phyloP scores from a whole-genome alignment of 2,888 invertebrate genomes.

The Polymixis lichenea region DNA sequence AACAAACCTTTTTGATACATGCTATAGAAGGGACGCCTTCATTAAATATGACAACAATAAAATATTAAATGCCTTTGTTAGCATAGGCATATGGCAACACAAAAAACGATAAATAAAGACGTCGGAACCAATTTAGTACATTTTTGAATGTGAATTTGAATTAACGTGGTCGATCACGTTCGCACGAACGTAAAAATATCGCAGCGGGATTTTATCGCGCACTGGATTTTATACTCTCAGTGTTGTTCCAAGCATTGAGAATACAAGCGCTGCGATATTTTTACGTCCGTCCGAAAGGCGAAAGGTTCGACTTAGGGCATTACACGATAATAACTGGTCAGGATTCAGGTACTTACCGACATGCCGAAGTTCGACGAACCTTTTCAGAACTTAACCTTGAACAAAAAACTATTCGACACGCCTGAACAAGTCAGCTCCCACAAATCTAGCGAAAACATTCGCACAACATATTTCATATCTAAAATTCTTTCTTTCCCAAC shows the following conservation, averaged over 20 bases:
- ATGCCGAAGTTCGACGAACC: not conserved
- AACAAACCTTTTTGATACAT: too few relatives aligned
- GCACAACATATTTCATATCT: conserved; percentile 52
- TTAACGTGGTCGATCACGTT: not conserved
- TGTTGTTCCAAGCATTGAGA: too few relatives aligned
- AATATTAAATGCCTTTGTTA: not conserved
- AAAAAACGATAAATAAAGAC: not conserved
- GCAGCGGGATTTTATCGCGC: too few relatives aligned
- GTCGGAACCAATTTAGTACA: not conserved
- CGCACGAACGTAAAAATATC: too few relatives aligned
- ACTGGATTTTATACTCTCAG: too few relatives aligned
- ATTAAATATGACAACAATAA: not conserved
- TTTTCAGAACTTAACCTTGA: conserved; percentile 23
- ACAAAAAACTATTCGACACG: conserved; percentile 9
- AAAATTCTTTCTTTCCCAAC: conserved; percentile 45
- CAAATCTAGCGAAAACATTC: conserved; percentile 39
- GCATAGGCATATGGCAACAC: not conserved
- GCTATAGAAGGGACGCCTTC: too few relatives aligned
- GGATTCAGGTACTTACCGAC: not conserved
- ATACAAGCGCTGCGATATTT: too few relatives aligned
- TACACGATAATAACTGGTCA: not conserved
- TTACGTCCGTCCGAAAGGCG: too few relatives aligned
- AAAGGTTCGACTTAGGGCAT: too few relatives aligned
- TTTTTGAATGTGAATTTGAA: not conserved
- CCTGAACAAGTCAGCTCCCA: conserved; percentile 23